Evolutionary conservation across 1,140 invertebrate genomes (phyloP).

Genomic region (Drosophila santomea): DNA sequence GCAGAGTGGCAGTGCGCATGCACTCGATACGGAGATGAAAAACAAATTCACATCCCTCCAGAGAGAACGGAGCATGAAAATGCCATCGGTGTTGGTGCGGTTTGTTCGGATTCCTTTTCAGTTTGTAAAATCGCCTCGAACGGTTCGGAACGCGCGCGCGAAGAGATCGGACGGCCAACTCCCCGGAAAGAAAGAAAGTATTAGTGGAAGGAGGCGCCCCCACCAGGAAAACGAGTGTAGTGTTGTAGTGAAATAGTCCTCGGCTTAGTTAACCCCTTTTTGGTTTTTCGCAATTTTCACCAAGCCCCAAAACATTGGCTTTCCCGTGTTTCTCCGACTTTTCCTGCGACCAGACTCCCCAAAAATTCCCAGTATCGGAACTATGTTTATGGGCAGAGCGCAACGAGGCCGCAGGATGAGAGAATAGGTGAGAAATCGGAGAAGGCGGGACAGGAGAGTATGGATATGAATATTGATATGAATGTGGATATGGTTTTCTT

Average conservation of each 20-base stretch:
- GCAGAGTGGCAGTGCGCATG: conserved; percentile 42
- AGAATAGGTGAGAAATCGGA: conserved; percentile 66
- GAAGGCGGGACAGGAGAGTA: conserved; percentile 3
- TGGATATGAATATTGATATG: conserved; percentile 1
- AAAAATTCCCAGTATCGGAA: neutral
- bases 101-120: conserved; percentile 61
- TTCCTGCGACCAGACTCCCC: neutral
- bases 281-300: neutral
- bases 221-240: conserved; percentile 13
- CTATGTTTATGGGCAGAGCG: conserved; percentile 66
- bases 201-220: conserved; percentile 35
- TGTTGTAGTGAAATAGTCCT: conserved; percentile 11
- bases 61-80: conserved; percentile 35
- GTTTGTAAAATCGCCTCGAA: conserved; percentile 78
- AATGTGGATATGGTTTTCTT: conserved; percentile 3
- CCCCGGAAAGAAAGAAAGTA: conserved; percentile 34
- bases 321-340: neutral
- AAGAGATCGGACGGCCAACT: conserved; percentile 42
- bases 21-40: conserved; percentile 9
- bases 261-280: conserved; percentile 26
- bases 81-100: conserved; percentile 50
- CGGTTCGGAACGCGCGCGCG: conserved; percentile 60
- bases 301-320: neutral
- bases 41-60: conserved; percentile 41
- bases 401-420: conserved; percentile 50